Evolutionary conservation across 2,888 invertebrate genomes (phyloP).

Genomic region (Actias luna): DNA sequence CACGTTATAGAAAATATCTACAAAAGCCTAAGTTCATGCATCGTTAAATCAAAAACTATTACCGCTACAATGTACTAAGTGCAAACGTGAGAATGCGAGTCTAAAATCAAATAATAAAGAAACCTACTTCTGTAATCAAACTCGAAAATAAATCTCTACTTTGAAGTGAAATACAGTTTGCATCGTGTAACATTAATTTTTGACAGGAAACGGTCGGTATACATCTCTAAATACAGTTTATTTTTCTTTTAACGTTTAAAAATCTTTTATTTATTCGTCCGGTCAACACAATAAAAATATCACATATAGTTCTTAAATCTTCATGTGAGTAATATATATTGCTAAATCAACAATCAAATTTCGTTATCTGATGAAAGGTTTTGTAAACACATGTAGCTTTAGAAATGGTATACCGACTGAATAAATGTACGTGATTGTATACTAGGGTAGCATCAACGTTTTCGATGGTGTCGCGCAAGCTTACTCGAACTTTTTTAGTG

Average conservation of each 20-base stretch:
- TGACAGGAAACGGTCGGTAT: constrained; percentile 22
- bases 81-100: constrained; percentile 9
- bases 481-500: constrained; percentile 90
- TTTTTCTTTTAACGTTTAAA: constrained; percentile 20
- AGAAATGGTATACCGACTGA: background rate
- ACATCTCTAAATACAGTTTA: constrained; percentile 21
- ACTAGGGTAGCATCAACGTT: constrained; percentile 17
- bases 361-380: background rate
- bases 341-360: constrained; percentile 1
- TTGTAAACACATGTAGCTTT: background rate
- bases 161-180: constrained; percentile 19
- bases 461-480: constrained; percentile 47
- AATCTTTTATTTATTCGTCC: constrained; percentile 19
- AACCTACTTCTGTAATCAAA: constrained; percentile 14
- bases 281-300: background rate
- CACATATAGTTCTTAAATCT: background rate
- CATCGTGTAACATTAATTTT: constrained; percentile 31
- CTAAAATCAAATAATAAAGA: constrained; percentile 10
- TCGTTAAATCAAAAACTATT: constrained; percentile 1
- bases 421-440: constrained; percentile 10
- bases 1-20: constrained; percentile 15
- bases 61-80: constrained; percentile 10
- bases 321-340: background rate
- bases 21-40: constrained; percentile 20
- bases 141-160: constrained; percentile 16